These are phyloP conservation scores for Macrophya annulata DNA, from an alignment of 2,888 invertebrate species.

Conservation along the genomic window DNA sequence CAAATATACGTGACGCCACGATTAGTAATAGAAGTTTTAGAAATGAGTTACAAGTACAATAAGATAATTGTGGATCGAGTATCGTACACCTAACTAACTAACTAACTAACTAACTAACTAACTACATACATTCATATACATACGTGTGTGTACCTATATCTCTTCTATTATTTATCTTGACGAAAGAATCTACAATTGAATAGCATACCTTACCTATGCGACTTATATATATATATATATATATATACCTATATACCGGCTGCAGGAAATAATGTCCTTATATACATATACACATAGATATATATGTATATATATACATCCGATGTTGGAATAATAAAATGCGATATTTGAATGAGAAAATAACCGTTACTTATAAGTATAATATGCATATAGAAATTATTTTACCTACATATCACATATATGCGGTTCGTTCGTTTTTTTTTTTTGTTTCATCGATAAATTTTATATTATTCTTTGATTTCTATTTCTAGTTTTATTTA, in stretches of 20 bases:
- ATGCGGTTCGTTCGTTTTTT: too few relatives aligned
- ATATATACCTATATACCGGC: not conserved
- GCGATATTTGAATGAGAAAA: too few relatives aligned
- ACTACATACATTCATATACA: not conserved
- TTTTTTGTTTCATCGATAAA: too few relatives aligned
- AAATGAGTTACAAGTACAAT: slow-evolving; percentile 2
- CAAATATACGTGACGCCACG: not conserved
- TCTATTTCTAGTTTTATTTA: not conserved
- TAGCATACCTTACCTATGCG: not conserved
- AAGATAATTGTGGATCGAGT: not conserved
- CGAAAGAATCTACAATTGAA: slow-evolving; percentile 30
- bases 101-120: not conserved
- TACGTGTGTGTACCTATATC: not conserved
- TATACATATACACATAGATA: not conserved
- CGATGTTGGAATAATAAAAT: too few relatives aligned
- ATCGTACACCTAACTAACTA: not conserved
- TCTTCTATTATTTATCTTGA: slow-evolving; percentile 25
- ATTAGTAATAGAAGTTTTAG: slow-evolving; percentile 7
- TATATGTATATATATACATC: too few relatives aligned
- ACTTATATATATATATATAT: not conserved
- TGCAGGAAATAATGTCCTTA: slow-evolving; percentile 6
- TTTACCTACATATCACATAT: too few relatives aligned
- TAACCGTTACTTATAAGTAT: too few relatives aligned
- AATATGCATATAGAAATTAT: too few relatives aligned
- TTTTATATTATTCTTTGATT: too few relatives aligned